phyloP scores from a whole-genome alignment of 64 coral and sea anemone genomes.

The Montipora foliosa region DNA sequence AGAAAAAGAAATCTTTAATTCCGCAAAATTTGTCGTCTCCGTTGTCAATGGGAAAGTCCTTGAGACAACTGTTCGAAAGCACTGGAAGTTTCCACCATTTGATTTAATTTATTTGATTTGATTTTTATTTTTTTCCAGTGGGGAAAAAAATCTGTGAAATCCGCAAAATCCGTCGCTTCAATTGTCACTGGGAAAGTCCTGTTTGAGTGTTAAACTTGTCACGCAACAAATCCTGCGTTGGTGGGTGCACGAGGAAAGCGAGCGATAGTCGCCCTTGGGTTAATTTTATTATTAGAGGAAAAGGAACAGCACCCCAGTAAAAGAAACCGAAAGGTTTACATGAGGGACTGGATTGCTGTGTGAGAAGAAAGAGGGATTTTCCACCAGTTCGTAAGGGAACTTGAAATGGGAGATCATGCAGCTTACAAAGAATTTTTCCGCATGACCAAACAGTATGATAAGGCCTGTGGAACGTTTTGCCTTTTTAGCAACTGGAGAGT shows the following conservation, averaged over 20 bases:
- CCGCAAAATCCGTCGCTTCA: no score
- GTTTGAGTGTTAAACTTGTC: no score
- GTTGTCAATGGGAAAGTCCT: no score
- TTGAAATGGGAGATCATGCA: slow-evolving; percentile 14
- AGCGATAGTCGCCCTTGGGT: neutral
- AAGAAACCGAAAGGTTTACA: neutral
- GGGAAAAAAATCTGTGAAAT: no score
- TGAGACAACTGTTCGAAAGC: no score
- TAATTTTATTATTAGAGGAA: neutral
- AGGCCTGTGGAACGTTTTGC: neutral
- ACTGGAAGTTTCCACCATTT: no score
- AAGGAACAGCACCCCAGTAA: neutral
- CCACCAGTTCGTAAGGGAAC: neutral
- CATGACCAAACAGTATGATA: neutral
- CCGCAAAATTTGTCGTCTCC: no score
- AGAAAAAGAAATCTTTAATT: no score
- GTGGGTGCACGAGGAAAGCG: neutral
- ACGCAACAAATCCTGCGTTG: no score
- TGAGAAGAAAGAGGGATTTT: slow-evolving; percentile 20
- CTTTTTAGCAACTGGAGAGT: neutral
- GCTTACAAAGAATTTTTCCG: slow-evolving; percentile 26
- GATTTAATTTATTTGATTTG: no score
- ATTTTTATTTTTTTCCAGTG: no score
- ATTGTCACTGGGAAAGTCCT: no score
- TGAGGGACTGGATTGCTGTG: slow-evolving; percentile 15